Conservation (phyloP, 2,888 invertebrate genomes). For the Frankliniella intonsa region DNA sequence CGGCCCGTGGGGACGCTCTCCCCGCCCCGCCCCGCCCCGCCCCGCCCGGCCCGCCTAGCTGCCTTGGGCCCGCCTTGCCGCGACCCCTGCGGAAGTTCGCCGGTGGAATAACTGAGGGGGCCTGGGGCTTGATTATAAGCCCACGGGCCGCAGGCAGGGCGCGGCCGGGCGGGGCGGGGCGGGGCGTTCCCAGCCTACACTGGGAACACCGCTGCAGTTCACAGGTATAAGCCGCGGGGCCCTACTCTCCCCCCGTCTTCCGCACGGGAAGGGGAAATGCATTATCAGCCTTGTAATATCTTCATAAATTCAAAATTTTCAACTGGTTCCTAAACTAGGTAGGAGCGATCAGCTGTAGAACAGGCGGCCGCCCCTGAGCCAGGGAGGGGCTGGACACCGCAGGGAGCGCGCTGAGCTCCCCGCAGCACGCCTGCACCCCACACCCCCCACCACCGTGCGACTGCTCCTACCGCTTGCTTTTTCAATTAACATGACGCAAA, state of each 20-base stretch:
- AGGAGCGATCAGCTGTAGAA: no score
- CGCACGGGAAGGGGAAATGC: no score
- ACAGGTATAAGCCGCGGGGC: no score
- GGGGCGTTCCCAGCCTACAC: background rate
- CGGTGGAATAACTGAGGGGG: conserved; percentile 5
- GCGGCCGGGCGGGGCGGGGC: no score
- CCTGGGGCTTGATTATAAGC: background rate
- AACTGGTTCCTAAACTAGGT: no score
- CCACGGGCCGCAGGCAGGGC: background rate
- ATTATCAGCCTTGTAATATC: no score
- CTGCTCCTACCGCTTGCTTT: background rate
- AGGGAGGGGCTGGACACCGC: no score
- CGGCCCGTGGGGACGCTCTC: background rate
- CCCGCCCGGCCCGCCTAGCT: background rate
- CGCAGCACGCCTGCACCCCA: no score
- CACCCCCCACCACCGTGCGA: background rate
- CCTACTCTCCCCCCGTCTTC: no score
- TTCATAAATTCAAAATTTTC: no score
- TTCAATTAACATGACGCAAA: conserved; percentile 1
- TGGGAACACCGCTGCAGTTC: background rate
- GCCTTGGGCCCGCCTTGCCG: background rate
- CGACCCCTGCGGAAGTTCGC: conserved; percentile 17
- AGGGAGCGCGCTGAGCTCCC: no score
- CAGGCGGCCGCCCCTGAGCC: no score
- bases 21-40: background rate